These are phyloP conservation scores for Ametastegia equiseti DNA, from an alignment of 2,888 invertebrate genomes.

Conservation along the genomic window DNA sequence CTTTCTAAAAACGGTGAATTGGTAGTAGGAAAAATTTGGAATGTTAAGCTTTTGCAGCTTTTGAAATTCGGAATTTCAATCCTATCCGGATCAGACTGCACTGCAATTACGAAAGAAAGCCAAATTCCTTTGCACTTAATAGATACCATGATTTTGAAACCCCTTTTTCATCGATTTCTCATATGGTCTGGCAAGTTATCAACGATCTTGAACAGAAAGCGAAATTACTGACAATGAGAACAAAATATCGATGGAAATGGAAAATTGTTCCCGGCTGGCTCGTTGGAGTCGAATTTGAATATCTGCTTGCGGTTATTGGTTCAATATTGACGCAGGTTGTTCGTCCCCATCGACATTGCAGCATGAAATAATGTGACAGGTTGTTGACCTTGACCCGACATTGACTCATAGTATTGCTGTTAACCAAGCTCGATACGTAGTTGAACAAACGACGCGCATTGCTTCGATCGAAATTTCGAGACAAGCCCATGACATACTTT, in stretches of 20 bases:
- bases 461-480: not conserved
- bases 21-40: no score
- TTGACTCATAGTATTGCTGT: slow-evolving; percentile 47
- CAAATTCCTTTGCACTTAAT: not conserved
- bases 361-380: slow-evolving; percentile 49
- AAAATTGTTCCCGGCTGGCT: not conserved
- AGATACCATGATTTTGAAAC: not conserved
- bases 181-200: not conserved
- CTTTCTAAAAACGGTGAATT: no score
- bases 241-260: not conserved
- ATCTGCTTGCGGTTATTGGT: not conserved
- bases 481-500: slow-evolving; percentile 25
- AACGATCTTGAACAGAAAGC: not conserved
- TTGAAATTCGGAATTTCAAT: no score
- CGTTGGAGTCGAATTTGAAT: not conserved
- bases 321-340: not conserved
- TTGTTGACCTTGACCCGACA: slow-evolving; percentile 52
- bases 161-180: not conserved
- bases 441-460: not conserved
- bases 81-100: no score
- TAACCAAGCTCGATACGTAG: not conserved
- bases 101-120: not conserved
- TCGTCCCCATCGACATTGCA: not conserved
- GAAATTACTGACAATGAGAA: not conserved
- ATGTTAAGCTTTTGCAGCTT: no score